Evolutionary conservation across 2,113 vertebrate genomes (phyloP).

Genomic region (Euleptes europaea): DNA sequence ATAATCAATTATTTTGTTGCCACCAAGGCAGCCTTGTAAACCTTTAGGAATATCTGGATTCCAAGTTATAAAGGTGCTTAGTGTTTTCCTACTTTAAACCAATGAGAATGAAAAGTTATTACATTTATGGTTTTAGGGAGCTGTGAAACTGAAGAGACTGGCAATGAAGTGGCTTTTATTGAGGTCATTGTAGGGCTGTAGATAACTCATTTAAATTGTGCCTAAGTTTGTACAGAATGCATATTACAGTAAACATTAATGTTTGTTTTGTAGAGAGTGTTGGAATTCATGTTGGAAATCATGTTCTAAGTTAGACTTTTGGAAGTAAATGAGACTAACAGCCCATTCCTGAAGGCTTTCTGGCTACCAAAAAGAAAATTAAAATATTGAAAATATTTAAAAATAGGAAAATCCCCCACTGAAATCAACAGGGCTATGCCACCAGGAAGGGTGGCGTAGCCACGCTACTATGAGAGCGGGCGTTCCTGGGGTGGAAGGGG

Average conservation of each 20-base stretch:
- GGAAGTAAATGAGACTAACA: neutral
- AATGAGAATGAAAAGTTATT: constrained; percentile 38
- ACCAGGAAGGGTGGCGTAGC: too few relatives aligned
- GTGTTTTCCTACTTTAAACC: constrained; percentile 5
- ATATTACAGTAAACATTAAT: neutral
- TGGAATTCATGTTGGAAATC: neutral
- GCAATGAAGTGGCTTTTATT: neutral
- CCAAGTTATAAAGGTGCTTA: constrained; percentile 13
- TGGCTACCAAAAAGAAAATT: too few relatives aligned
- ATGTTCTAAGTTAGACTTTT: neutral
- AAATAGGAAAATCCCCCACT: too few relatives aligned
- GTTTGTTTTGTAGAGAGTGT: neutral
- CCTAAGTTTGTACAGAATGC: neutral
- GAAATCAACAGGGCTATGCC: too few relatives aligned
- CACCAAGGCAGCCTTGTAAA: constrained; percentile 48
- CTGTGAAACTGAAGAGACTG: fast-evolving
- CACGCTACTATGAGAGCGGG: too few relatives aligned
- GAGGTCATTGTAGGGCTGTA: neutral
- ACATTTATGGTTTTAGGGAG: constrained; percentile 12
- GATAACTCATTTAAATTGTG: neutral
- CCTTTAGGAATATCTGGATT: constrained; percentile 56
- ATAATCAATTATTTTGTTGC: constrained; percentile 50
- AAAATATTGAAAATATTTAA: too few relatives aligned
- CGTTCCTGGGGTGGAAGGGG: too few relatives aligned
- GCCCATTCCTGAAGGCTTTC: too few relatives aligned